Evolutionary conservation across 2,888 invertebrate genomes (phyloP).

Genomic region (Xestia rhomboidea): DNA sequence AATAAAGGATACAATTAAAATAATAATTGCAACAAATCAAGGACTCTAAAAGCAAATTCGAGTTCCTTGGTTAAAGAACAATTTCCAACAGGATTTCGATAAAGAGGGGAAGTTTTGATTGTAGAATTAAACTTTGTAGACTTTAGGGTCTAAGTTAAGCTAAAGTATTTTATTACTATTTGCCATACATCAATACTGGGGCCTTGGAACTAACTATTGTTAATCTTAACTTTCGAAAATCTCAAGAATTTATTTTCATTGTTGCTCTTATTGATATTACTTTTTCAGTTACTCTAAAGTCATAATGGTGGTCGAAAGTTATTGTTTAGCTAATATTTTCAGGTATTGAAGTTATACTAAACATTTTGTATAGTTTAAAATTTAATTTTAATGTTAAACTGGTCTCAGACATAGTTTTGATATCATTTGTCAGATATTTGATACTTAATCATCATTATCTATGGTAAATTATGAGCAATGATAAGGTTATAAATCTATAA

Average conservation of each 20-base stretch:
- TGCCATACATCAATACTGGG: slow-evolving; percentile 34
- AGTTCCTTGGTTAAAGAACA: slow-evolving; percentile 34
- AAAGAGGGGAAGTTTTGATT: slow-evolving; percentile 53
- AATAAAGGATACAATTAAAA: slow-evolving; percentile 4
- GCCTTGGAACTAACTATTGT: slow-evolving; percentile 28
- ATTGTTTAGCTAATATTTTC: background rate
- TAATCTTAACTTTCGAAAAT: slow-evolving; percentile 10
- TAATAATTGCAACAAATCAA: slow-evolving; percentile 23
- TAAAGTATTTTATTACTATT: slow-evolving; percentile 35
- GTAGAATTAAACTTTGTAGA: slow-evolving; percentile 55
- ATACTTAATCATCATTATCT: background rate
- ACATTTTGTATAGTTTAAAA: slow-evolving; percentile 30
- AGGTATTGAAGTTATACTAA: background rate
- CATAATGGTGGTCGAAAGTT: slow-evolving; percentile 1
- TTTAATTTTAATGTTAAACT: background rate
- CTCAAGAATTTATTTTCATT: slow-evolving; percentile 1
- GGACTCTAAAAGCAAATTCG: slow-evolving; percentile 36
- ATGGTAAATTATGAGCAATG: background rate
- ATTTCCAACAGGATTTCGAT: slow-evolving; percentile 45
- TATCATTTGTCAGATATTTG: slow-evolving; percentile 15
- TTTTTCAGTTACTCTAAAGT: background rate
- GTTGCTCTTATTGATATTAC: background rate
- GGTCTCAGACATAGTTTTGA: slow-evolving; percentile 13
- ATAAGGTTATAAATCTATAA: background rate
- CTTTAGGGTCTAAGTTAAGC: slow-evolving; percentile 23